Base-by-base conservation (phyloP, 2,113 vertebrate species). In the Laticauda colubrina region DNA sequence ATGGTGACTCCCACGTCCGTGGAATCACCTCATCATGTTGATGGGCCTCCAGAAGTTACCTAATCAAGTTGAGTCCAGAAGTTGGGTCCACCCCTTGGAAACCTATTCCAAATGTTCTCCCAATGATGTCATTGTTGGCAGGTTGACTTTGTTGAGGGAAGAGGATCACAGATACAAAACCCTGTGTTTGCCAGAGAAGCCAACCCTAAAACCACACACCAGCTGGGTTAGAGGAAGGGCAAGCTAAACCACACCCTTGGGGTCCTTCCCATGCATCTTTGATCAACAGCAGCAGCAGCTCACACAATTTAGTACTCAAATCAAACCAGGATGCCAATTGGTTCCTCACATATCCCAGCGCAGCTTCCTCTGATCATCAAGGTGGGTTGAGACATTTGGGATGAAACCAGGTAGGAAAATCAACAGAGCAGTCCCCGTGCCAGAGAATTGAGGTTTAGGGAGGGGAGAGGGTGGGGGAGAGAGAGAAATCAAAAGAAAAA, bases 291-390 rank as follows among this genome's bases (percentile, higher is more conserved):
- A 93, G 88, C 93, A 9, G 4, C 91, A 9, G 4, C 85, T 93
- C 93, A 95, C 93, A 2, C 53, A 24, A 57, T 94, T 93, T 96
- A 96, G 96, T 96, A 96, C 12, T 92, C 93, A 95, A 95, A 88
- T 92, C 93, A 95, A 81, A 93, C 94, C 51, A 34, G 43, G 75
- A 93, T 57, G 95, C 96, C 64, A 15, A 91, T 95, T 93, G 18
- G 0, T 95, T 97, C 97, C 99, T 99, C 99, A 99, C 99, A 99
- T 98, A 99, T 99, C 99, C 99, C 99, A 99, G 98, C 99, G 99
- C 94, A 99, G 99, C 98, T 99, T 99, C 98, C 99, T 99, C 99
- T 99, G 98, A 96, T 97, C 97, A 95, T 95, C 97, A 59, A 48
- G 96, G 94, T 93, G 88, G 94, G 95, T 96, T 97, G 96, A 96